Conservation (phyloP, 2,888 invertebrate genomes). For the Cistogaster globosa region DNA sequence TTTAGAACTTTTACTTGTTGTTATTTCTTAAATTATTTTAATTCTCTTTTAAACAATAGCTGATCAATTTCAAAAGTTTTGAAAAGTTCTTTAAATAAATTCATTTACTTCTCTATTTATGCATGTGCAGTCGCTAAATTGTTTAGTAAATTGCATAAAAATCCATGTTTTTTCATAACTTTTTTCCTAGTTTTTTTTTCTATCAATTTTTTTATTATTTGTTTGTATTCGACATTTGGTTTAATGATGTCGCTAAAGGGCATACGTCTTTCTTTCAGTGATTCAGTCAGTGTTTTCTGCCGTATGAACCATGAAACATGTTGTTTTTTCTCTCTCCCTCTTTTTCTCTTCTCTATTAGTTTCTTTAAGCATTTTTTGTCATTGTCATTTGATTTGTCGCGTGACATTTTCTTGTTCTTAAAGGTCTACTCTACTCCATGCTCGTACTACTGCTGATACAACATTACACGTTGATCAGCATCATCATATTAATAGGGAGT, state of each 20-base stretch:
- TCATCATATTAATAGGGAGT: conserved; percentile 58
- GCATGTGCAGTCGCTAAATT: not conserved
- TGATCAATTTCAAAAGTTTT: conserved; percentile 25
- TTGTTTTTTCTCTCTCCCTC: conserved; percentile 1
- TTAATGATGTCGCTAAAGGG: conserved; percentile 79
- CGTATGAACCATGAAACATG: conserved; percentile 55
- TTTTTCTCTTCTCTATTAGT: conserved; percentile 8
- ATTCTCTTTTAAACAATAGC: too few species aligned
- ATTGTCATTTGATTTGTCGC: conserved; percentile 69
- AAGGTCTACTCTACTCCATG: conserved; percentile 52
- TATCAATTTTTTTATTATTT: conserved; percentile 70
- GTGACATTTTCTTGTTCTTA: conserved; percentile 71
- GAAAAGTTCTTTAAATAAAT: not conserved
- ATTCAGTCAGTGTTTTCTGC: conserved; percentile 51
- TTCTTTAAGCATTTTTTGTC: conserved; percentile 30
- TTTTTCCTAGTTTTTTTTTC: conserved; percentile 10
- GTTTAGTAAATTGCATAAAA: conserved; percentile 50
- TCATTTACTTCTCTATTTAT: not conserved
- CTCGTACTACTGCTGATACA: not conserved
- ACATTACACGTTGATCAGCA: conserved; percentile 39
- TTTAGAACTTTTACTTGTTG: too few species aligned
- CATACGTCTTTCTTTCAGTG: conserved; percentile 62
- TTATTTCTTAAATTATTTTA: not conserved
- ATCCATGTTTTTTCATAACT: conserved; percentile 54
- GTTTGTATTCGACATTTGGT: conserved; percentile 80